phyloP scores from a whole-genome alignment of 2,797 vertebrate species.

The Gephyroberyx darwinii region DNA sequence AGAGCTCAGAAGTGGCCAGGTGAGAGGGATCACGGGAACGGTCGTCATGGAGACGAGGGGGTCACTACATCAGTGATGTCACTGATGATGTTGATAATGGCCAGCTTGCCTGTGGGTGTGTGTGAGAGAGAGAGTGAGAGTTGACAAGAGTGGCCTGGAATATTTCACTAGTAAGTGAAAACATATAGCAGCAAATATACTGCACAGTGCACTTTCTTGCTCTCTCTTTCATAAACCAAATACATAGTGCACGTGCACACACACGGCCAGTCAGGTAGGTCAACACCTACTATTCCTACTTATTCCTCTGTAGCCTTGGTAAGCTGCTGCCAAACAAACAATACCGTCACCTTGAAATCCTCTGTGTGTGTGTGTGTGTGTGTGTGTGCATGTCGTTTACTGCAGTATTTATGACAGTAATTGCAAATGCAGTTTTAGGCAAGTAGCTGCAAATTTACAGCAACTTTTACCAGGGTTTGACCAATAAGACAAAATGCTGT shows the following conservation, averaged over 20 bases:
- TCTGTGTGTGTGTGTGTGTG: neutral
- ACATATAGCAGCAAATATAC: neutral
- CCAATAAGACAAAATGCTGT: too few species aligned
- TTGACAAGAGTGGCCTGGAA: neutral
- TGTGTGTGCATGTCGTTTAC: neutral
- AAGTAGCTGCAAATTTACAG: too few species aligned
- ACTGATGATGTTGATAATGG: conserved; percentile 1
- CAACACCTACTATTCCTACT: neutral
- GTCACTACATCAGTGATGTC: conserved; percentile 25
- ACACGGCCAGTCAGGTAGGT: neutral
- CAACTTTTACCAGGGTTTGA: too few species aligned
- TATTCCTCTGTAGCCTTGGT: conserved; percentile 2
- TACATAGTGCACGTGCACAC: neutral
- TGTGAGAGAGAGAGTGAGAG: neutral
- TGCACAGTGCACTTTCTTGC: neutral
- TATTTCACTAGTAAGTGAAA: neutral
- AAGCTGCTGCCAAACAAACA: conserved; percentile 5
- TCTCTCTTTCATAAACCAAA: neutral
- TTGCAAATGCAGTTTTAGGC: too few species aligned
- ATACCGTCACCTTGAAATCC: neutral
- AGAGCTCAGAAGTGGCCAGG: conserved; percentile 33
- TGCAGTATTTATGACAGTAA: too few species aligned
- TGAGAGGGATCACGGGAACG: conserved; percentile 34
- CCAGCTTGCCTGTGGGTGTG: neutral
- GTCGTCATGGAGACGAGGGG: conserved; percentile 40